A percentile compares a stretch with the other conserved stretches of the same genome.
Evolutionary conservation across 23 tunicate species (phyloP).

Genomic region (Diplosoma virens): DNA sequence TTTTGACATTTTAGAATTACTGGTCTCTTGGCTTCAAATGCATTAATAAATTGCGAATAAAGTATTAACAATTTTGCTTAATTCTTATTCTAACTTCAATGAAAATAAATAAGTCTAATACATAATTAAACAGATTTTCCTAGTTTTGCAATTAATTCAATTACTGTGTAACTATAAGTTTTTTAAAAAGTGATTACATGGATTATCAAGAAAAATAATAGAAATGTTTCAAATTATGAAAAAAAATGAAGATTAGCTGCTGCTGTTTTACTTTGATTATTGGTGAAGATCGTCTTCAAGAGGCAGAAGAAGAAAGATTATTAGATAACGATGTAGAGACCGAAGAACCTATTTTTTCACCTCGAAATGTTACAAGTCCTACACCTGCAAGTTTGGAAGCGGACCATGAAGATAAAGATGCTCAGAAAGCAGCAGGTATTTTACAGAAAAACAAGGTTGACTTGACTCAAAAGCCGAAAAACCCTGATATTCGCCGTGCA

Average conservation of each 20-base stretch:
- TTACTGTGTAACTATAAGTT: no score
- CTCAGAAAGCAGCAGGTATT: slow-evolving; percentile 8
- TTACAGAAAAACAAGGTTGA: background rate
- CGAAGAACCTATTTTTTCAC: background rate
- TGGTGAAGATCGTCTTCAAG: slow-evolving; percentile 33
- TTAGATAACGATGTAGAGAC: slow-evolving; percentile 12
- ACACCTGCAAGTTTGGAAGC: background rate
- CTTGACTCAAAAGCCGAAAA: background rate
- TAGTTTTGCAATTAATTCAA: no score
- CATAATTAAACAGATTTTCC: no score
- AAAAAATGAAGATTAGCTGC: slow-evolving; percentile 70
- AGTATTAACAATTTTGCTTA: no score
- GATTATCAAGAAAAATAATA: no score
- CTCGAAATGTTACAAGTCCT: background rate
- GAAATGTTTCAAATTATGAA: background rate
- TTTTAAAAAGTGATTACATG: no score
- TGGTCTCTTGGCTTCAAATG: no score
- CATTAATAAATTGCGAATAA: no score
- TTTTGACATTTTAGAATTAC: no score
- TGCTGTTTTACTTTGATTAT: slow-evolving; percentile 82
- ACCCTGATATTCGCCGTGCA: slow-evolving; percentile 24
- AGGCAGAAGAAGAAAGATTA: slow-evolving; percentile 37
- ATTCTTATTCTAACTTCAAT: no score
- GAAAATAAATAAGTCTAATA: no score
- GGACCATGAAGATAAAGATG: background rate